phyloP scores from a whole-genome alignment of 2,888 invertebrate species.

The Habroteleia sp. region DNA sequence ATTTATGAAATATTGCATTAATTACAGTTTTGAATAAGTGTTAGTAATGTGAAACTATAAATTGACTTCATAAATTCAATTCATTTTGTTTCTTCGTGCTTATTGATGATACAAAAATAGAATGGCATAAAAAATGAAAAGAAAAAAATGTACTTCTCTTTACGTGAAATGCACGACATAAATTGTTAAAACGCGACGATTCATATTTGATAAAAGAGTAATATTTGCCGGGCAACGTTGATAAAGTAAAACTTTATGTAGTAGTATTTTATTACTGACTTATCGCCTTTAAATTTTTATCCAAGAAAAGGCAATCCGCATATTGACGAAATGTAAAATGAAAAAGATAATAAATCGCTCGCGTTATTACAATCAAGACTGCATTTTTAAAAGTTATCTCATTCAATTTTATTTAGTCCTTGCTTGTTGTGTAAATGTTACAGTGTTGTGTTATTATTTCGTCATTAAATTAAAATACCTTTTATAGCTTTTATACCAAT shows the following conservation, averaged over 20 bases:
- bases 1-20: no score
- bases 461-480: no score
- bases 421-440: neutral
- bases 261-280: slow-evolving; percentile 30
- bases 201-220: slow-evolving; percentile 26
- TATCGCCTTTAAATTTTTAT: slow-evolving; percentile 38
- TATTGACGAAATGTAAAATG: slow-evolving; percentile 23
- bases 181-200: slow-evolving; percentile 24
- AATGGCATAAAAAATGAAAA: slow-evolving; percentile 2
- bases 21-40: no score
- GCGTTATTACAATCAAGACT: slow-evolving; percentile 6
- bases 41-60: no score
- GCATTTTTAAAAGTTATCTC: slow-evolving; percentile 7
- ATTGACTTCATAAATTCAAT: no score
- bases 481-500: no score
- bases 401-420: slow-evolving; percentile 22
- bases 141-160: slow-evolving; percentile 4
- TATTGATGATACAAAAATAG: no score
- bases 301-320: slow-evolving; percentile 17
- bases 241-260: slow-evolving; percentile 19
- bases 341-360: slow-evolving; percentile 20
- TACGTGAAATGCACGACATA: neutral
- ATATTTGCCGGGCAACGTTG: slow-evolving; percentile 17
- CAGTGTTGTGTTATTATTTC: slow-evolving; percentile 12
- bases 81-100: no score